Evolutionary conservation across 2,113 vertebrate species (phyloP).

Genomic region (Onychostoma macrolepis): DNA sequence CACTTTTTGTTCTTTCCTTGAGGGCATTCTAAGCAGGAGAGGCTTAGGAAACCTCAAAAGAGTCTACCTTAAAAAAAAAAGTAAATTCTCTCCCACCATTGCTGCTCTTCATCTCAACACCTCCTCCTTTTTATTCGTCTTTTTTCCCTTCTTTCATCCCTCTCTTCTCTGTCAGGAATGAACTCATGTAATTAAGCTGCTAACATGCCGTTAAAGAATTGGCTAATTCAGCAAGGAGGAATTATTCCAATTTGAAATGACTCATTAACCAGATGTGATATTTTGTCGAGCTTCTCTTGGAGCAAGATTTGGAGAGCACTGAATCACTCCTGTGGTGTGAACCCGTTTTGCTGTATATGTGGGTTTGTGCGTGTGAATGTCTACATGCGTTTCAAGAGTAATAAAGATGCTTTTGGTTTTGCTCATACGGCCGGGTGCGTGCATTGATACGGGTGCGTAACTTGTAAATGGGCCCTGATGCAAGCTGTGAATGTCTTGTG

Average conservation of each 20-base stretch:
- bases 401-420: constrained; percentile 32
- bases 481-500: constrained; percentile 2
- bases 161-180: constrained; percentile 70
- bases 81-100: not conserved
- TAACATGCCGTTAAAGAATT: constrained; percentile 82
- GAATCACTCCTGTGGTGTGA: constrained; percentile 72
- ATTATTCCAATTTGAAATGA: constrained; percentile 83
- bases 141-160: constrained; percentile 42
- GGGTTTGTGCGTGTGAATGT: constrained; percentile 5
- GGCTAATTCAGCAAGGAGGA: constrained; percentile 83
- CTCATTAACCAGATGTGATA: constrained; percentile 82
- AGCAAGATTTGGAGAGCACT: constrained; percentile 72
- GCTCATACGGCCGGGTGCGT: not conserved
- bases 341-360: constrained; percentile 58
- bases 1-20: not conserved
- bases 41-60: not conserved
- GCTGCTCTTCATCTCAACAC: constrained; percentile 6
- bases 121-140: not conserved
- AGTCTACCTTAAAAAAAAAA: not conserved
- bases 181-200: constrained; percentile 82
- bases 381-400: constrained; percentile 24
- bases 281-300: constrained; percentile 73
- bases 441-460: not conserved
- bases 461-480: constrained; percentile 35
- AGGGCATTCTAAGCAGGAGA: not conserved